phyloP scores from a whole-genome alignment of 1,140 invertebrate genomes.

The Anthonomus grandis region DNA sequence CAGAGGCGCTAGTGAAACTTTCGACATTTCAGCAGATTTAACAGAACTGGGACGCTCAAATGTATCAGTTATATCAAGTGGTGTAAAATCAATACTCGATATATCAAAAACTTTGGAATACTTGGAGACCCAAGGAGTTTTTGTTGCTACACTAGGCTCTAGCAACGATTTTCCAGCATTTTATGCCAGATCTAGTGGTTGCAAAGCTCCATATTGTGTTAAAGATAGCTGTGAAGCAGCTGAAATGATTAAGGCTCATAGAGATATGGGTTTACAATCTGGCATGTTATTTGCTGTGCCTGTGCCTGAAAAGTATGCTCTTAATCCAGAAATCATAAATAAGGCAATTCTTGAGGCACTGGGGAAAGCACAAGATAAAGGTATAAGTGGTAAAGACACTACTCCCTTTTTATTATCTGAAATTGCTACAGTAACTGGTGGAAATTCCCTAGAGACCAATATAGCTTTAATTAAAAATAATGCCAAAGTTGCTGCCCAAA shows the following conservation, averaged over 20 bases:
- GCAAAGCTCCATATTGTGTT: slow-evolving; percentile 68
- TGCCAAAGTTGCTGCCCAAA: slow-evolving; percentile 76
- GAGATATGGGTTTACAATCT: slow-evolving; percentile 62
- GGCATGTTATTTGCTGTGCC: slow-evolving; percentile 88
- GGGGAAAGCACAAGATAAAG: slow-evolving; percentile 57
- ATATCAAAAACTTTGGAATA: slow-evolving; percentile 92
- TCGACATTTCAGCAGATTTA: slow-evolving; percentile 95
- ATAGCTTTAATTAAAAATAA: slow-evolving; percentile 91
- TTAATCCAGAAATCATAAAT: slow-evolving; percentile 62
- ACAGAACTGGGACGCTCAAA: slow-evolving; percentile 83
- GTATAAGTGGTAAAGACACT: slow-evolving; percentile 81
- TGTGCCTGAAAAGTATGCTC: slow-evolving; percentile 69
- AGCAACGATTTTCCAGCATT: slow-evolving; percentile 81
- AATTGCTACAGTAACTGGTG: slow-evolving; percentile 74
- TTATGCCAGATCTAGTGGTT: slow-evolving; percentile 71
- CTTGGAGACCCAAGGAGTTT: slow-evolving; percentile 93
- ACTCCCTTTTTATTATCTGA: slow-evolving; percentile 86
- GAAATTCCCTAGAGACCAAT: slow-evolving; percentile 80
- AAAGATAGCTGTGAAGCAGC: slow-evolving; percentile 65
- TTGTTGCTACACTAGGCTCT: slow-evolving; percentile 73
- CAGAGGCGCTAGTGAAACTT: slow-evolving; percentile 72
- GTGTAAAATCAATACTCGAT: slow-evolving; percentile 96
- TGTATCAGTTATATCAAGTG: slow-evolving; percentile 89
- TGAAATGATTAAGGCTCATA: slow-evolving; percentile 59
- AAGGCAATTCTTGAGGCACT: slow-evolving; percentile 71